phyloP scores from a whole-genome alignment of 2,888 invertebrate genomes.

The Homarus gammarus region DNA sequence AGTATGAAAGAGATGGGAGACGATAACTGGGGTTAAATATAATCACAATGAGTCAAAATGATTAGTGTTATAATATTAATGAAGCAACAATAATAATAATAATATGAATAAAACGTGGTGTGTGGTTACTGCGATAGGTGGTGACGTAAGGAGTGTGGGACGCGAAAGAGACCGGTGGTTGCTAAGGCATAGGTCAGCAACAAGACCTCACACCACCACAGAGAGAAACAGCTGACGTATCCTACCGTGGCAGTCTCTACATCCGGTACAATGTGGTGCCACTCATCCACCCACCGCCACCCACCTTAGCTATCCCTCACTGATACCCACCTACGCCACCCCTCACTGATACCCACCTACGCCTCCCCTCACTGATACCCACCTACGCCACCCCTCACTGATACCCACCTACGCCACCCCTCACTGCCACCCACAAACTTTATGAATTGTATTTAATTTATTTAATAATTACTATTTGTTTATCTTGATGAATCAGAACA shows the following conservation, averaged over 20 bases:
- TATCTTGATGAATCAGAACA: too few relatives aligned
- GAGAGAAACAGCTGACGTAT: not conserved
- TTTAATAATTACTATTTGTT: too few relatives aligned
- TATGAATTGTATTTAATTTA: too few relatives aligned
- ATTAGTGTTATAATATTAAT: too few relatives aligned
- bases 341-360: not conserved
- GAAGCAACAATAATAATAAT: too few relatives aligned
- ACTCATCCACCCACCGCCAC: not conserved
- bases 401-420: not conserved
- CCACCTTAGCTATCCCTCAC: not conserved
- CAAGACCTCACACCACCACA: not conserved
- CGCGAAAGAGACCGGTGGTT: not conserved
- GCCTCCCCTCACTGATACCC: not conserved
- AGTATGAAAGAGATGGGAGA: too few relatives aligned
- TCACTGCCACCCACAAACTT: not conserved
- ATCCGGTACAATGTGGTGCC: conserved; percentile 7
- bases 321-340: not conserved
- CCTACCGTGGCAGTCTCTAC: not conserved
- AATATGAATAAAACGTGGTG: too few relatives aligned
- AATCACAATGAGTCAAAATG: too few relatives aligned
- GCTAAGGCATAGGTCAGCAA: not conserved
- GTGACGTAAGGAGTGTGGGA: not conserved
- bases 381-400: not conserved
- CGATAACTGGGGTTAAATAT: too few relatives aligned
- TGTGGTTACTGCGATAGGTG: too few relatives aligned